A percentile compares a stretch with the other conserved stretches of the same genome.
These are phyloP conservation scores for Aphelinus certus DNA, from an alignment of 1,140 invertebrate species.

Conservation along the genomic window DNA sequence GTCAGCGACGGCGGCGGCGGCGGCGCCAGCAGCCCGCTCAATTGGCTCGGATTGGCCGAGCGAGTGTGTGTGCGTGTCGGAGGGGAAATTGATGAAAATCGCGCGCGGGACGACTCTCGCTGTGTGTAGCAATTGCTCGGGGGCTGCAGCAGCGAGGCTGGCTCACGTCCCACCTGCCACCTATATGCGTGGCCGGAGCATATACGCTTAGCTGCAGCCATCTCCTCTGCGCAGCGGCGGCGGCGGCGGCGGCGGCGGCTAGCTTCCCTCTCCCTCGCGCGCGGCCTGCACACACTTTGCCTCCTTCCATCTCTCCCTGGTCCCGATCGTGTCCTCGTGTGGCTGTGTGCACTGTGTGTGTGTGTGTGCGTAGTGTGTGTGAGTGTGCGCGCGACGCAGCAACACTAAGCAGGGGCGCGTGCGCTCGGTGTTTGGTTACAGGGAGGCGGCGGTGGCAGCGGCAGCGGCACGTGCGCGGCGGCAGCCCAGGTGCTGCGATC, in stretches of 20 bases:
- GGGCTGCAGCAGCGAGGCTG: slow-evolving; percentile 3
- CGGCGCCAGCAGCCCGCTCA: not conserved
- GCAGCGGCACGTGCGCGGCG: slow-evolving; percentile 9
- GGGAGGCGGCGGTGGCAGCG: slow-evolving; percentile 57
- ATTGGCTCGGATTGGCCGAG: slow-evolving; percentile 22
- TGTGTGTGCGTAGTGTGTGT: not conserved
- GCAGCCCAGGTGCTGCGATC: not conserved
- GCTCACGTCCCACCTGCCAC: not conserved
- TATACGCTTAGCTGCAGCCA: too few relatives aligned
- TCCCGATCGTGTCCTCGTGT: not conserved
- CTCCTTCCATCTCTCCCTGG: not conserved
- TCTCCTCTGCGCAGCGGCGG: too few relatives aligned
- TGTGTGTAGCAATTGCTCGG: not conserved
- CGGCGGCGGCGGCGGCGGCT: too few relatives aligned
- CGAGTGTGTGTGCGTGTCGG: too few relatives aligned
- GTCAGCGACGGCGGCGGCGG: slow-evolving; percentile 11
- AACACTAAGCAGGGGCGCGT: slow-evolving; percentile 47
- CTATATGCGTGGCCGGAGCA: not conserved
- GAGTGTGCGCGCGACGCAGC: not conserved
- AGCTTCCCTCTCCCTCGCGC: not conserved
- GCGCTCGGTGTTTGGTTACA: slow-evolving; percentile 60
- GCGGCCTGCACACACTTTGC: not conserved
- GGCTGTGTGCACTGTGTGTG: too few relatives aligned
- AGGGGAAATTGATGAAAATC: slow-evolving; percentile 31
- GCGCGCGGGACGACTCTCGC: not conserved